Base-by-base conservation (phyloP, 2,113 vertebrate species). In the Otocyon megalotis region DNA sequence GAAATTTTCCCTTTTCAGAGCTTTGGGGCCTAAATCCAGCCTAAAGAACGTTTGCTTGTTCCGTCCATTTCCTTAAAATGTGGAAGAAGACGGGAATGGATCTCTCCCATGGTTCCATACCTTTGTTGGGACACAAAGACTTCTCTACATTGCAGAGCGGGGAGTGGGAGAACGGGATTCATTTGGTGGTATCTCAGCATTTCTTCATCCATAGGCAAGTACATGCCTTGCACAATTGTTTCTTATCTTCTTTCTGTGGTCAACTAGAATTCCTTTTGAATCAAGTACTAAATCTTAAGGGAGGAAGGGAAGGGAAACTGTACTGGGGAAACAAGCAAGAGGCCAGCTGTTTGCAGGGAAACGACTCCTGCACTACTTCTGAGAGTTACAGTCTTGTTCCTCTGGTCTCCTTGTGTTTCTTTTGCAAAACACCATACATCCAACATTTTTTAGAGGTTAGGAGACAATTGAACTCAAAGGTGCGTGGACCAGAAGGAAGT, bases 1-100 rank as follows among this genome's bases (percentile, higher is more conserved):
- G 81, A 97, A 96, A 95, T 69, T 35, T 37, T 88, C 62, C 19
- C 67, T 74, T 90, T 89, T 84, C 43, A 76, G 84, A 94, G 30
- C 50, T 77, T 56, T 90, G 94, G 89, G 82, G 24, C 50, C 85
- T 80, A 84, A 96, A 74, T 82, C 26, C 19, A 85, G 8, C 9
- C 63, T 88, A 50, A 88, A 79, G 77, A 81, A 60, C 15, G 43
- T 90, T 50, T 88, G 32, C 28, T 24, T 67, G 5, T 76, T 90
- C 89, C 19, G 50, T 83, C 92, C 24, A 69, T 74, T 5, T 93
- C 88, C 60, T 88, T 65, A 20, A 77, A 67, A 32, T 72, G 28
- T 50, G 16, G 50, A 16, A 3, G 53, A 54, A 79, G 58, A 83
- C 17, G 50, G 54, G 30, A 48, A 48, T 20, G 53, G 50, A 16